Base-by-base conservation (phyloP, 2,113 vertebrate species). In the Solea senegalensis region DNA sequence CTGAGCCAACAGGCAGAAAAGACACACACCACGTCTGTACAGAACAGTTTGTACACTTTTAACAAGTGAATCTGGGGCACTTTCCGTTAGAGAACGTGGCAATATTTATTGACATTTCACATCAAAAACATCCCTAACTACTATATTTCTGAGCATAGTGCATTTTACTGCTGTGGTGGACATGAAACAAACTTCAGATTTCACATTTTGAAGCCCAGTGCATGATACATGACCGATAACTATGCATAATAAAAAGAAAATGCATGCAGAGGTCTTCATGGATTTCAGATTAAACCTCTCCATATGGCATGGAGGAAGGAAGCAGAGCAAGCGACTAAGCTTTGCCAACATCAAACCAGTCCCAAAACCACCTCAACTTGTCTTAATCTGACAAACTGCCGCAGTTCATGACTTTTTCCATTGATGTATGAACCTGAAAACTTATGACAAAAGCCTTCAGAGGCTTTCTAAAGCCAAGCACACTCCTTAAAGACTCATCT, bases 341-440 rank as follows among this genome's bases (percentile, higher is more conserved):
- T 52, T 46, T 55, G 67, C 51, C 64, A 16, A 82, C 69, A 78
- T 85, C 78, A 82, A 88, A 83, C 51, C 66, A 52, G 50, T 65
- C 57, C 43, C 52, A 41, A 34, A 45, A 64, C 71, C 51, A 59
- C 61, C 52, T 61, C 45, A 74, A n/a, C 16, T 68, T 65, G 67
- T 45, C 59, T 73, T 78, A 78, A 82, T 88, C 67, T 85, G 69
- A 79, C 72, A 88, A 88, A 86, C 67, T 65, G 53, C 27, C n/a
- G 12, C 11, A 15, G 64, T 74, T 82, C 69, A 67, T 56, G 70
- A 69, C 73, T 65, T 56, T 76, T 83, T 72, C n/a, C 57, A 78
- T 41, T 81, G 77, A 85, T 79, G 77, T 76, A 80, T 71, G 62
- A 81, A 79, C 76, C 81, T 76, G 21, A 86, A 87, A 79, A 84